Conservation (phyloP, 2,113 vertebrate species). For the Macaca fascicularis region DNA sequence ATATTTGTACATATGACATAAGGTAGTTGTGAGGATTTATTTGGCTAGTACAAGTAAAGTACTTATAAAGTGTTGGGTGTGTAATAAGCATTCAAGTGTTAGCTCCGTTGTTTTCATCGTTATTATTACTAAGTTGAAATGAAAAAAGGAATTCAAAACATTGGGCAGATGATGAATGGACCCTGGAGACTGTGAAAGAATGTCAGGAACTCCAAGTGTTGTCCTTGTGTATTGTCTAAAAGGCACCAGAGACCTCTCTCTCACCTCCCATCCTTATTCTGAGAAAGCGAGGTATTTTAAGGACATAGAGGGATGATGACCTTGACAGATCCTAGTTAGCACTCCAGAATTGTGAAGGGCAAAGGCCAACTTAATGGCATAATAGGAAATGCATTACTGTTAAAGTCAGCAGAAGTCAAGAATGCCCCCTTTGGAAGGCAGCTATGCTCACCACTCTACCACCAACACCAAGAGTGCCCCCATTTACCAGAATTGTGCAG, state of each 20-base stretch:
- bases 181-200: background rate
- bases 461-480: constrained; percentile 70
- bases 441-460: constrained; percentile 90
- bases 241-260: background rate
- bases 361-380: background rate
- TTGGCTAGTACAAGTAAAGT: background rate
- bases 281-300: background rate
- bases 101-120: background rate
- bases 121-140: background rate
- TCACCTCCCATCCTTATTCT: background rate
- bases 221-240: background rate
- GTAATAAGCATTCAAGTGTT: background rate
- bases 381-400: background rate
- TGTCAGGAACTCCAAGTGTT: background rate
- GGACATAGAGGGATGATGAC: background rate
- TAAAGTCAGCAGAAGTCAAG: background rate
- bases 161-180: background rate
- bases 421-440: constrained; percentile 82
- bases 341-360: background rate
- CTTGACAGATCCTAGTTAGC: background rate
- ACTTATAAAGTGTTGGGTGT: background rate
- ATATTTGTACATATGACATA: background rate
- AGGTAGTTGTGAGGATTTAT: background rate
- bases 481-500: background rate
- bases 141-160: background rate